These are phyloP conservation scores for Myrmecophaga tridactyla DNA, from an alignment of 2,113 vertebrate genomes.

Conservation along the genomic window DNA sequence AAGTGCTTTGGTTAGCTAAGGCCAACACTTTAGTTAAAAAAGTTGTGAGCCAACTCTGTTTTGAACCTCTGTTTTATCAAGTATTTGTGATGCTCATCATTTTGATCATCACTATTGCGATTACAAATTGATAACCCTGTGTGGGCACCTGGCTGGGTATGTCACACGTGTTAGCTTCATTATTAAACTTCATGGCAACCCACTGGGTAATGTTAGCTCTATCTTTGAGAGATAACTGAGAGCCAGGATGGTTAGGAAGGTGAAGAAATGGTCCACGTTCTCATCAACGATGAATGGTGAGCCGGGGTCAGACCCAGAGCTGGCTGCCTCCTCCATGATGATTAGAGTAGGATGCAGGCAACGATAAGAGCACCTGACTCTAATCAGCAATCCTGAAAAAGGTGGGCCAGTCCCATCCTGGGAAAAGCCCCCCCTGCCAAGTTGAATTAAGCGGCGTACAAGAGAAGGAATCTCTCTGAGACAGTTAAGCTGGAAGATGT, in stretches of 20 bases:
- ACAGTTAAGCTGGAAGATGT: not conserved
- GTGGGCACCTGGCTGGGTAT: not conserved
- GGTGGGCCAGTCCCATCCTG: rapidly evolving
- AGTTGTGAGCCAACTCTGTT: not conserved
- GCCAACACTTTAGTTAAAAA: not conserved
- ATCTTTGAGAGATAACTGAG: not conserved
- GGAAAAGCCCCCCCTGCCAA: not conserved
- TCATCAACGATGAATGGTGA: not conserved
- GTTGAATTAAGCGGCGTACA: not conserved
- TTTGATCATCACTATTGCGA: not conserved
- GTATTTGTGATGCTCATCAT: not conserved
- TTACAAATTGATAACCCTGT: no score
- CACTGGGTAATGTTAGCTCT: no score
- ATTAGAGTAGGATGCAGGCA: rapidly evolving
- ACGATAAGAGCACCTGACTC: not conserved
- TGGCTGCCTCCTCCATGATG: not conserved
- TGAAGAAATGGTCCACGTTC: not conserved
- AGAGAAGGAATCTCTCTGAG: not conserved
- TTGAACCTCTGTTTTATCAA: not conserved
- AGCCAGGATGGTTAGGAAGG: not conserved
- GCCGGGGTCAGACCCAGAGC: not conserved
- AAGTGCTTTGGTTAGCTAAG: not conserved
- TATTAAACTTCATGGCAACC: not conserved
- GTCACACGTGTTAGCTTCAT: not conserved
- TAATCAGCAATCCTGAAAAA: rapidly evolving